Evolutionary conservation across 2,113 vertebrate genomes (phyloP).

Genomic region (Tamias sibiricus): DNA sequence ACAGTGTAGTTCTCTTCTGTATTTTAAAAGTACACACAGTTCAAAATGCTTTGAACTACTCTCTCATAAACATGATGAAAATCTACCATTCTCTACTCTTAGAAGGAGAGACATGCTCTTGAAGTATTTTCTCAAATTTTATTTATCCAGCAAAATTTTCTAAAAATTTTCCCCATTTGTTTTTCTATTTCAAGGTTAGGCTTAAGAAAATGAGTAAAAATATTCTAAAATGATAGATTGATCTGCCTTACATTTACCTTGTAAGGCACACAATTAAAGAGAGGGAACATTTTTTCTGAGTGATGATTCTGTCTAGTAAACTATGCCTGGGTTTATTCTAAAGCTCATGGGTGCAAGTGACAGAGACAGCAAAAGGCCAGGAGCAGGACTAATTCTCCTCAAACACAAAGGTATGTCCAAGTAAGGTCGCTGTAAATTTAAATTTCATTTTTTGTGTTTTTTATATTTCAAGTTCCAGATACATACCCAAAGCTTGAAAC

Average conservation of each 20-base stretch:
- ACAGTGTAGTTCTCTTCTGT: neutral
- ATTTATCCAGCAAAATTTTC: slow-evolving; percentile 7
- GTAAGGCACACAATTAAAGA: neutral
- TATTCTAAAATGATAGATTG: neutral
- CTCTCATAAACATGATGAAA: slow-evolving; percentile 47
- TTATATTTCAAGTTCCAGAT: slow-evolving; percentile 12
- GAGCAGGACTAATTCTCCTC: neutral
- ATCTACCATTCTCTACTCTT: neutral
- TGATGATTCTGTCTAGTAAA: neutral
- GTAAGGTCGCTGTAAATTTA: neutral
- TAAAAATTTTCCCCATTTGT: neutral
- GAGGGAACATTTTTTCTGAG: no score
- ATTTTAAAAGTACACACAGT: neutral
- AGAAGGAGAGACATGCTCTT: neutral
- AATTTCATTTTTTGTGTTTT: slow-evolving; percentile 31
- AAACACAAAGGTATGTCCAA: neutral
- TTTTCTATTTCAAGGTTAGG: neutral
- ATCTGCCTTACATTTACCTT: neutral
- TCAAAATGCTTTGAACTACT: neutral
- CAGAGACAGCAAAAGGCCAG: neutral
- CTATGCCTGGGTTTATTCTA: neutral
- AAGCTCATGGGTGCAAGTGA: neutral
- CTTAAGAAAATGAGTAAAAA: neutral
- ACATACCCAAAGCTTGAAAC: neutral
- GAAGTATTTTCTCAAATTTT: slow-evolving; percentile 33